Evolutionary conservation across 92 coral and sea anemone genomes (phyloP).

Genomic region (Palythoa caribaeorum): DNA sequence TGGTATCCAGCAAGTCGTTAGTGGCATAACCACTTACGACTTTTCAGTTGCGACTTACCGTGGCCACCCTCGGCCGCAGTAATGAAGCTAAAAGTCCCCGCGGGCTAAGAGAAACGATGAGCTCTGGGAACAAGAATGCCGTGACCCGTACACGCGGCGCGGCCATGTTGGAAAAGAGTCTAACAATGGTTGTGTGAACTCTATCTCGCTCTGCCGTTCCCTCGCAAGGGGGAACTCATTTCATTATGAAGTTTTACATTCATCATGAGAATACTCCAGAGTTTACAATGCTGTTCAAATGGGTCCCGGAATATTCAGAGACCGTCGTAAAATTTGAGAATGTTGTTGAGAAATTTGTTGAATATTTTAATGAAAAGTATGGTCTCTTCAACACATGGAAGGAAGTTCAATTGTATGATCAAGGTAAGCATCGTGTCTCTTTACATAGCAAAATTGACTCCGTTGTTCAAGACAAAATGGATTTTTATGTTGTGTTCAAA

Average conservation of each 20-base stretch:
- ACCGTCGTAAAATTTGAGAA: conserved; percentile 39
- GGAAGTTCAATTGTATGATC: conserved; percentile 33
- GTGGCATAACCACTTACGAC: too few species aligned
- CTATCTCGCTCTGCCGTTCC: not conserved
- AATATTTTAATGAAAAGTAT: conserved; percentile 44
- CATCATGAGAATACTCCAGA: conserved; percentile 61
- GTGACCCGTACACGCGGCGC: too few species aligned
- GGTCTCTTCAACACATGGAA: conserved; percentile 14
- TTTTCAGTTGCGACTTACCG: too few species aligned
- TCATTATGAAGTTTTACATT: conserved; percentile 62
- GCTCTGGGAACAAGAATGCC: too few species aligned
- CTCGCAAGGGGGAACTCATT: not conserved
- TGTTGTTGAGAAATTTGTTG: conserved; percentile 40
- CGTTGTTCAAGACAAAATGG: conserved; percentile 56
- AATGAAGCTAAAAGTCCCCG: too few species aligned
- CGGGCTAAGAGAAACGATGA: too few species aligned
- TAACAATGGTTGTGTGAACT: not conserved
- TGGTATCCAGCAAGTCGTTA: too few species aligned
- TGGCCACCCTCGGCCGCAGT: too few species aligned
- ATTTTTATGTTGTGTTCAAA: conserved; percentile 51
- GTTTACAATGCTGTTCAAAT: conserved; percentile 61
- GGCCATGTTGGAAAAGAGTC: conserved; percentile 7
- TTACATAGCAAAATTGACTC: conserved; percentile 27
- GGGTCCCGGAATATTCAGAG: conserved; percentile 31
- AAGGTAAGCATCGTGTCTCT: conserved; percentile 28